phyloP scores from a whole-genome alignment of 2,888 invertebrate species.

The Zygaena filipendulae region DNA sequence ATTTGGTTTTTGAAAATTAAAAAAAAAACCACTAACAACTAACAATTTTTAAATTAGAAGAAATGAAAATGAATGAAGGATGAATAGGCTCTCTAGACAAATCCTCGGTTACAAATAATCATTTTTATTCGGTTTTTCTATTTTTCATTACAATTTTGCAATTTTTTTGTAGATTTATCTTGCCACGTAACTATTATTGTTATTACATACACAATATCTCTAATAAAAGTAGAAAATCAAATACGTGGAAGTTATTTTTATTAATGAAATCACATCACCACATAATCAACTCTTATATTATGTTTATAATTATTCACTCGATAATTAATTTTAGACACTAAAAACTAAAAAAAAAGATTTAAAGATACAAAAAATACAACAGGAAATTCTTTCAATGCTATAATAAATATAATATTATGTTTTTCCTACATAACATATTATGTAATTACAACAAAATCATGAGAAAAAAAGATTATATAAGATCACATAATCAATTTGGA shows the following conservation, averaged over 20 bases:
- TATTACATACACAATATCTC: slow-evolving; percentile 59
- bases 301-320: slow-evolving; percentile 50
- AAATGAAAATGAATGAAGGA: slow-evolving; percentile 5
- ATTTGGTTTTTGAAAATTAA: too few species aligned
- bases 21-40: too few species aligned
- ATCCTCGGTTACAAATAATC: slow-evolving; percentile 59
- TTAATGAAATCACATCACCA: slow-evolving; percentile 60
- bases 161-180: slow-evolving; percentile 52
- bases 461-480: slow-evolving; percentile 29
- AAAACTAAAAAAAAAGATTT: slow-evolving; percentile 44
- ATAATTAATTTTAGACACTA: slow-evolving; percentile 56
- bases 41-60: slow-evolving; percentile 3
- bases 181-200: slow-evolving; percentile 45
- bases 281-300: slow-evolving; percentile 57
- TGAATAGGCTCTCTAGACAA: slow-evolving; percentile 28
- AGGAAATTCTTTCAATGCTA: slow-evolving; percentile 37
- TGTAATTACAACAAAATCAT: slow-evolving; percentile 26
- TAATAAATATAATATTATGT: slow-evolving; percentile 38
- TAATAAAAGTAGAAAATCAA: slow-evolving; percentile 64
- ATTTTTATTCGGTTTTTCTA: slow-evolving; percentile 65
- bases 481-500: slow-evolving; percentile 20
- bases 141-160: slow-evolving; percentile 63
- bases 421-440: slow-evolving; percentile 33
- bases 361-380: slow-evolving; percentile 40
- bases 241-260: slow-evolving; percentile 63